Evolutionary conservation across 2,113 vertebrate genomes (phyloP).

Genomic region (Madoqua kirkii): DNA sequence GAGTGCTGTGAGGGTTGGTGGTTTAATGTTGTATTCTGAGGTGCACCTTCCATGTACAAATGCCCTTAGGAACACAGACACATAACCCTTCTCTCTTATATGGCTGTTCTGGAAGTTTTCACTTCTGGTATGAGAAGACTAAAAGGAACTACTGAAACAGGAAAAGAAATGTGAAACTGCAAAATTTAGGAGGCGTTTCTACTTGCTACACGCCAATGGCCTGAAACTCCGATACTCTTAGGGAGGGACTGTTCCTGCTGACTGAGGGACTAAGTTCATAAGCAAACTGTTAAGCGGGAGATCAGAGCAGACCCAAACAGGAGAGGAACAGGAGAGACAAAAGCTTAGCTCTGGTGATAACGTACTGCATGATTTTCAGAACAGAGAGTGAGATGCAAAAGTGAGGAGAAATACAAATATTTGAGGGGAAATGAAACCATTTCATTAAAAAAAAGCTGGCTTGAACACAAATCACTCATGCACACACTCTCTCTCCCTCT

Average conservation of each 20-base stretch:
- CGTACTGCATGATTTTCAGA: neutral
- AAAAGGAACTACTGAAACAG: neutral
- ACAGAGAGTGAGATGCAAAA: neutral
- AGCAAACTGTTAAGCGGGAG: neutral
- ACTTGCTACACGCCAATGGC: neutral
- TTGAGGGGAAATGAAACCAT: neutral
- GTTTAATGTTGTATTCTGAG: neutral
- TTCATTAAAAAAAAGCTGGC: neutral
- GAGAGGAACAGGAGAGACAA: neutral
- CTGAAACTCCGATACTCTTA: neutral
- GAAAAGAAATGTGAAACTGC: neutral
- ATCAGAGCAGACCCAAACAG: neutral
- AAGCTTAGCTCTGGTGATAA: neutral
- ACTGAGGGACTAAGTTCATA: neutral
- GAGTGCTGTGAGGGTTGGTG: rapidly evolving
- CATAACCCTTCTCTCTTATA: neutral
- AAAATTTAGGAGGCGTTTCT: neutral
- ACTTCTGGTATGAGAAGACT: neutral
- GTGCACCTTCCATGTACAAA: neutral
- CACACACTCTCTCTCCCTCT: neutral
- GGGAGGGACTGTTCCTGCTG: rapidly evolving
- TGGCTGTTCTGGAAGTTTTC: neutral
- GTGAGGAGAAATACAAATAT: neutral
- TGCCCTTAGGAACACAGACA: neutral
- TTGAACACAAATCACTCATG: neutral